Evolutionary conservation across 2,888 invertebrate species (phyloP), one percentile per base, ranked within the genome.

Genomic region (Hermaeophaga mercurialis): DNA sequence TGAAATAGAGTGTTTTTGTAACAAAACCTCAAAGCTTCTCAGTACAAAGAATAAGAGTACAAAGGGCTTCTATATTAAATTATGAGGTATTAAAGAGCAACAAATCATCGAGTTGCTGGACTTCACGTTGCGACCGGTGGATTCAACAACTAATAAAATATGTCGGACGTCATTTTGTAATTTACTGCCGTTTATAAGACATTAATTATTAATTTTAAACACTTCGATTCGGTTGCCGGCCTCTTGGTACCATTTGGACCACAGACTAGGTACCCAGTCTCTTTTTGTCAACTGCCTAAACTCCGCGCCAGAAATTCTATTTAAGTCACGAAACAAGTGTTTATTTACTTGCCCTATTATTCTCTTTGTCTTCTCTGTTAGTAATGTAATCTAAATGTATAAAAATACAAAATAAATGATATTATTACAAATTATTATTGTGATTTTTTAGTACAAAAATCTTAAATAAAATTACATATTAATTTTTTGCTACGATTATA

Each of bases 21-120:
- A n/a, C n/a, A n/a, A n/a, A n/a, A n/a, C n/a, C n/a, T n/a, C n/a
- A n/a, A n/a, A n/a, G n/a, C n/a, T n/a, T n/a, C n/a, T n/a, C n/a
- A n/a, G n/a, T n/a, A n/a, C n/a, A n/a, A n/a, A n/a, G n/a, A n/a
- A n/a, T n/a, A 28, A 28, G 2, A 28, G 8, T n/a, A 28, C 28
- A 28, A 28, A 7, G 8, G 28, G 28, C 39, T 8, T 39, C 39
- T 22, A 43, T 43, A 24, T 9, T 43, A 26, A 74, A 73, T 73
- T 74, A 74, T 72, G 72, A 73, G 70, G 73, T 75, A 74, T 75
- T 74, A 75, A 75, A 73, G 70, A 72, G 67, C 71, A 65, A 75
- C 74, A 75, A 75, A 75, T 75, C 75, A 70, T 69, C 52, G 45
- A 41, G 50, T 57, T 39, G 58, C 60, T 50, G 60, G 66, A 64